A percentile compares a stretch with the other conserved stretches of the same genome.
Evolutionary conservation across 2,113 vertebrate species (phyloP).

Genomic region (Macaca nemestrina): DNA sequence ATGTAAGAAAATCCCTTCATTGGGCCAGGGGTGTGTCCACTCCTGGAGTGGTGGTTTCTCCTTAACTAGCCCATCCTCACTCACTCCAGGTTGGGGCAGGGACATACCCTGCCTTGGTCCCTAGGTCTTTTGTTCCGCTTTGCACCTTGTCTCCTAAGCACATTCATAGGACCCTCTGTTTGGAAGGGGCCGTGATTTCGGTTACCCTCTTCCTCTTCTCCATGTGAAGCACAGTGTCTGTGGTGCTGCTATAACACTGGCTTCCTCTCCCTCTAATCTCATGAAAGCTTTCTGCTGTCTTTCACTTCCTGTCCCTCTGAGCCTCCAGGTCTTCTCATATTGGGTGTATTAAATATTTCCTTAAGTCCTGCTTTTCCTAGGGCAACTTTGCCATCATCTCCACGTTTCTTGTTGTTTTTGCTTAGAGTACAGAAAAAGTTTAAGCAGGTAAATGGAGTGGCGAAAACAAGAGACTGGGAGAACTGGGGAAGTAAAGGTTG

Average conservation of each 20-base stretch:
- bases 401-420: background rate
- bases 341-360: background rate
- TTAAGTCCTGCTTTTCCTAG: background rate
- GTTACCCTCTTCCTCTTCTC: background rate
- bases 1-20: background rate
- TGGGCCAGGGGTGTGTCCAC: background rate
- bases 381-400: background rate
- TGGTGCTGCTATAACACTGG: fast-evolving
- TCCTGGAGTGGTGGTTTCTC: background rate
- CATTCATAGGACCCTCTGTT: background rate
- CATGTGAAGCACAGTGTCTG: fast-evolving
- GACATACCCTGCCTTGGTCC: background rate
- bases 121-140: background rate
- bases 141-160: background rate
- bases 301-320: background rate
- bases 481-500: background rate
- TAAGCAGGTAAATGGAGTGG: background rate
- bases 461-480: background rate
- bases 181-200: background rate
- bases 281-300: background rate
- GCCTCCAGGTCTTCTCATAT: background rate
- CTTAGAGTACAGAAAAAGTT: background rate
- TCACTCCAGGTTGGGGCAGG: background rate
- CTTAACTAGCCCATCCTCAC: background rate
- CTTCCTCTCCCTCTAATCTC: background rate